Evolutionary conservation across 2,888 invertebrate genomes (phyloP).

Genomic region (Watsonalla cultraria): DNA sequence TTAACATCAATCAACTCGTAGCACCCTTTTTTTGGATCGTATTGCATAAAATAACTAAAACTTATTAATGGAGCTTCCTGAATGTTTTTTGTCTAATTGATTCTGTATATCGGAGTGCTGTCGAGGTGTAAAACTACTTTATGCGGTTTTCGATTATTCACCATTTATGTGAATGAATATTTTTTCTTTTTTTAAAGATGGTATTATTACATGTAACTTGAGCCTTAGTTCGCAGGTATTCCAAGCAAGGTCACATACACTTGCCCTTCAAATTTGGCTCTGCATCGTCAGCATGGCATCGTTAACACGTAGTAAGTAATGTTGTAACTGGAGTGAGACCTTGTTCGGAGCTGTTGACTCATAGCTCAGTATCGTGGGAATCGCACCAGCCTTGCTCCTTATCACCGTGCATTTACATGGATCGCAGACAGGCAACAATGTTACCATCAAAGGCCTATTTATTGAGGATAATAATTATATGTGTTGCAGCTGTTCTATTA

Average conservation of each 20-base stretch:
- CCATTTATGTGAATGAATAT: neutral
- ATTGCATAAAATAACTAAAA: neutral
- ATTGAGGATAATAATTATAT: neutral
- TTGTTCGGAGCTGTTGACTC: constrained; percentile 58
- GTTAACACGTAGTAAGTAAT: constrained; percentile 60
- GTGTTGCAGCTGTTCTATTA: neutral
- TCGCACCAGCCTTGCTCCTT: constrained; percentile 22
- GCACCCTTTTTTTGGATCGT: neutral
- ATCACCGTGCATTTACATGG: constrained; percentile 34
- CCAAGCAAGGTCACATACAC: constrained; percentile 19
- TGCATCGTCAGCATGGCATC: constrained; percentile 34
- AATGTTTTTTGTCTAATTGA: neutral
- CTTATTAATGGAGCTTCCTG: neutral
- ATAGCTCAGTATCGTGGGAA: constrained; percentile 55
- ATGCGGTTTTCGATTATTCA: neutral
- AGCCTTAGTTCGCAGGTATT: too few relatives aligned
- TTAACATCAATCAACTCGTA: neutral
- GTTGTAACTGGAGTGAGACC: constrained; percentile 50
- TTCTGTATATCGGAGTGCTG: constrained; percentile 8
- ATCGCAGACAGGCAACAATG: constrained; percentile 18
- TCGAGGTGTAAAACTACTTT: neutral
- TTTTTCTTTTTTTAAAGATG: too few relatives aligned
- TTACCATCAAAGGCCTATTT: neutral
- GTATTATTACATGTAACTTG: too few relatives aligned
- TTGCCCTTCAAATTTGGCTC: constrained; percentile 42